phyloP scores from a whole-genome alignment of 2,888 invertebrate species.

The Rapana venosa region DNA sequence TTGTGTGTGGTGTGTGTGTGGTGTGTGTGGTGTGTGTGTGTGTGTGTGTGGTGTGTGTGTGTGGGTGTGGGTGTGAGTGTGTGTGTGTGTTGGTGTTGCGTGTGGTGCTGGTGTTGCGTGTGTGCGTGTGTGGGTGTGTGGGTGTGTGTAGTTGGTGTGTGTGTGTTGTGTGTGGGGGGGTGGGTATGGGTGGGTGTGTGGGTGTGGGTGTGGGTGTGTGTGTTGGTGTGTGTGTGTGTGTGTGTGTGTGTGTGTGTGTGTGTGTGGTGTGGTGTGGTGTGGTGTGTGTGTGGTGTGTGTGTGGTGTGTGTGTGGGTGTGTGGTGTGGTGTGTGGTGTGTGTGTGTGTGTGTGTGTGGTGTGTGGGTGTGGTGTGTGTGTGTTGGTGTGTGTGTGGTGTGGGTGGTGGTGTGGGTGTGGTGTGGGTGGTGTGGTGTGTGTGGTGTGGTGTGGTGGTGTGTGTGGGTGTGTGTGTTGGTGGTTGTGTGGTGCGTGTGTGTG shows the following conservation, averaged over 20 bases:
- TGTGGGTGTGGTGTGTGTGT: background rate
- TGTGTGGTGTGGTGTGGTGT: background rate
- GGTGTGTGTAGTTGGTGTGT: conserved; percentile 15
- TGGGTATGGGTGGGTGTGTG: background rate
- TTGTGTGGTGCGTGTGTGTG: background rate
- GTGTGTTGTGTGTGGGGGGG: background rate
- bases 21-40: background rate
- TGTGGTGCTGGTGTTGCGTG: background rate
- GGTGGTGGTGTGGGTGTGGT: background rate
- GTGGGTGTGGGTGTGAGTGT: background rate
- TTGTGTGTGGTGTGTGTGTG: background rate
- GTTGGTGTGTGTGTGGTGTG: background rate
- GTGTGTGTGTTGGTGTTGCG: conserved; percentile 18
- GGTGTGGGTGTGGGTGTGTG: background rate
- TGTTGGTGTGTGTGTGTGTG: background rate
- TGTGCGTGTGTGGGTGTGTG: conserved; percentile 6
- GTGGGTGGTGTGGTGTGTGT: background rate
- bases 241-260: background rate
- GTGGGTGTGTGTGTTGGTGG: no score
- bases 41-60: no score
- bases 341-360: background rate
- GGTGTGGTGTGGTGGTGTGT: no score
- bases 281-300: background rate
- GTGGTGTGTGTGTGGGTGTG: background rate
- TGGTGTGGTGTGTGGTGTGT: background rate